phyloP scores from a whole-genome alignment of 2,888 invertebrate species.

The Halocaridina rubra region DNA sequence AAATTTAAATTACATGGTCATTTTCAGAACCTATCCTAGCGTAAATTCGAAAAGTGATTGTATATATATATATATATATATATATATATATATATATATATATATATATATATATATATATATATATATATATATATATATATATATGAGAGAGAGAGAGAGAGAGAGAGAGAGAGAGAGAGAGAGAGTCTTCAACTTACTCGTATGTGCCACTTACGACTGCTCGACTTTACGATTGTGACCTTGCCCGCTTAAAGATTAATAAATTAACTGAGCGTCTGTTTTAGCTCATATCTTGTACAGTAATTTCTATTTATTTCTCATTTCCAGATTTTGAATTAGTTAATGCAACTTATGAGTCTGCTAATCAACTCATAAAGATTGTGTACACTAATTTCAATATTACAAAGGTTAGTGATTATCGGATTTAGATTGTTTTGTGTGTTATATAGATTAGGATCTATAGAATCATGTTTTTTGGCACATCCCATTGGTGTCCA shows the following conservation, averaged over 20 bases:
- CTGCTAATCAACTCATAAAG: conserved; percentile 10
- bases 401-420: conserved; percentile 25
- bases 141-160: background rate
- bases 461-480: background rate
- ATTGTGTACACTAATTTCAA: conserved; percentile 43
- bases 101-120: no score
- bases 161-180: background rate
- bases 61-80: no score
- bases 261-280: background rate
- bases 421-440: background rate
- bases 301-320: no score
- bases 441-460: background rate
- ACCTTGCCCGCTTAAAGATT: no score
- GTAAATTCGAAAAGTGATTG: no score
- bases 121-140: no score
- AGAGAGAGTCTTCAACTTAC: background rate
- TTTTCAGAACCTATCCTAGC: no score
- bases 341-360: conserved; percentile 35
- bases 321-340: conserved; percentile 17
- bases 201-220: background rate
- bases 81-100: no score
- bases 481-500: background rate
- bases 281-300: no score
- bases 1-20: no score
- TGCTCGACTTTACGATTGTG: background rate